Evolutionary conservation across 2,113 vertebrate species (phyloP).

Genomic region (Neopipo cinnamomea): DNA sequence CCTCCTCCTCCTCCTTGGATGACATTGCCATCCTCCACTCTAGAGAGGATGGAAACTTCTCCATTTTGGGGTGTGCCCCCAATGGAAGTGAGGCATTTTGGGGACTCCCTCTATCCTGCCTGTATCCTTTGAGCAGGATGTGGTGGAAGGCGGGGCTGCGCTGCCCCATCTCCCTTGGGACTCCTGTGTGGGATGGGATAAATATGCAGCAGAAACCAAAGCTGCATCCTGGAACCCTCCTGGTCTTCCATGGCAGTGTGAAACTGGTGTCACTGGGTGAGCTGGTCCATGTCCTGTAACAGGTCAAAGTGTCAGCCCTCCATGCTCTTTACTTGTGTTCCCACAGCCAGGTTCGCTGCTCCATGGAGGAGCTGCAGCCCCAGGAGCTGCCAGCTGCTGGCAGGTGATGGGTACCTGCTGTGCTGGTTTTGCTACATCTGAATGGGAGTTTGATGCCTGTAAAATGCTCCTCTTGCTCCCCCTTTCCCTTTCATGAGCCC

Average conservation of each 20-base stretch:
- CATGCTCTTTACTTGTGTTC: rapidly evolving
- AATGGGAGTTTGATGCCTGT: neutral
- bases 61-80: rapidly evolving
- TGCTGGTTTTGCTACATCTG: neutral
- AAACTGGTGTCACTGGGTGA: neutral
- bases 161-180: rapidly evolving
- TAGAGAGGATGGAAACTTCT: neutral
- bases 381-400: neutral
- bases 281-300: neutral
- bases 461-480: neutral
- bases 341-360: rapidly evolving
- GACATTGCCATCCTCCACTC: rapidly evolving
- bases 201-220: neutral
- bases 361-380: neutral
- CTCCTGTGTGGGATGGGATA: neutral
- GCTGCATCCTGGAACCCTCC: neutral
- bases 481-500: neutral
- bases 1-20: neutral
- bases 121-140: neutral
- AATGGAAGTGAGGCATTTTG: neutral
- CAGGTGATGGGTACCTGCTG: neutral
- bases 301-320: rapidly evolving
- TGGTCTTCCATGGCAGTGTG: rapidly evolving
- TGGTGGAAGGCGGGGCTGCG: neutral
- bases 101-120: neutral